A percentile compares a stretch with the other conserved stretches of the same genome.
These are phyloP conservation scores for Frankliniella fusca DNA, from an alignment of 2,888 invertebrate species.

Conservation along the genomic window DNA sequence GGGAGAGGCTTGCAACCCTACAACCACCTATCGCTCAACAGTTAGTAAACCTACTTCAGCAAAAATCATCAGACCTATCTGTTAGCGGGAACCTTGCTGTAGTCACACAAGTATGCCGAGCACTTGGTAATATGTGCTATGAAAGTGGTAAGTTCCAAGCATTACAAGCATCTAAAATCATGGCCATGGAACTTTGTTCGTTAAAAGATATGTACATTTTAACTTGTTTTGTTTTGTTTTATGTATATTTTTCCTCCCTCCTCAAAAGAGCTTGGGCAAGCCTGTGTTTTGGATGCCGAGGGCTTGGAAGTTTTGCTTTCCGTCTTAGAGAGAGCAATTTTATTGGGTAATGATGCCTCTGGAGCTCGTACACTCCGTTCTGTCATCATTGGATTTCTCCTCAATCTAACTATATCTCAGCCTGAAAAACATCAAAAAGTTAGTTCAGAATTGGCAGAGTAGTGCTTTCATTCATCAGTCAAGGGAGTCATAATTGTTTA, in stretches of 20 bases:
- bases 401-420: constrained; percentile 75
- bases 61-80: constrained; percentile 36
- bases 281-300: constrained; percentile 46
- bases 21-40: constrained; percentile 37
- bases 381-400: constrained; percentile 68
- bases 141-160: constrained; percentile 64
- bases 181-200: neutral
- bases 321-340: constrained; percentile 45
- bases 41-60: constrained; percentile 37
- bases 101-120: constrained; percentile 71
- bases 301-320: constrained; percentile 50
- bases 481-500: neutral
- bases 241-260: constrained; percentile 28
- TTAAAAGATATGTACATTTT: constrained; percentile 50
- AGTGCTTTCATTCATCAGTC: neutral
- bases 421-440: constrained; percentile 59
- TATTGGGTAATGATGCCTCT: constrained; percentile 45
- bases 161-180: no score
- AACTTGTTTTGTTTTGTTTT: constrained; percentile 10
- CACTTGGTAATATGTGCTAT: constrained; percentile 84
- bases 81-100: constrained; percentile 51
- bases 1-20: constrained; percentile 60
- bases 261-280: constrained; percentile 44
- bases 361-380: constrained; percentile 55
- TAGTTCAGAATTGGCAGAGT: neutral